Evolutionary conservation across 2,113 vertebrate genomes (phyloP).

Genomic region (Camelus dromedarius): DNA sequence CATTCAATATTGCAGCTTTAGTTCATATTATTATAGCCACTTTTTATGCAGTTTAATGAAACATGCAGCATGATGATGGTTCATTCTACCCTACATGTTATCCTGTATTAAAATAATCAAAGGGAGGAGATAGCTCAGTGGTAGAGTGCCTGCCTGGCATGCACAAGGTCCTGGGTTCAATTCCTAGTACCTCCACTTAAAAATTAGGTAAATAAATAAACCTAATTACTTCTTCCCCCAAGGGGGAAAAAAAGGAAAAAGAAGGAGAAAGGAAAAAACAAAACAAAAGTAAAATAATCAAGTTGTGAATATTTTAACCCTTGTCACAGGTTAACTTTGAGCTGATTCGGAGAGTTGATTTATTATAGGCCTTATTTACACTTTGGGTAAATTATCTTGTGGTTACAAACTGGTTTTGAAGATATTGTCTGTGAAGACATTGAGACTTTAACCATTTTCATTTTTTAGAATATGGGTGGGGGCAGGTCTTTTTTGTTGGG

Average conservation of each 20-base stretch:
- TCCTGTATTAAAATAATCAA: neutral
- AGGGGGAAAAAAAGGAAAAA: no score
- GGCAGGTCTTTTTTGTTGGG: neutral
- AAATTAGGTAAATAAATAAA: no score
- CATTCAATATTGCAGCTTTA: neutral
- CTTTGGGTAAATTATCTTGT: neutral
- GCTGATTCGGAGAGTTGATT: slow-evolving; percentile 19
- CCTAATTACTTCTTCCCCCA: no score
- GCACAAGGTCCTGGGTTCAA: no score
- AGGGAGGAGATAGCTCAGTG: no score
- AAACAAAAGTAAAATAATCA: neutral
- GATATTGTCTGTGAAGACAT: slow-evolving; percentile 8
- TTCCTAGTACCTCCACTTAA: no score
- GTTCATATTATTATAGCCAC: neutral
- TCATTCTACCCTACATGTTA: neutral
- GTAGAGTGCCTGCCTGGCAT: no score
- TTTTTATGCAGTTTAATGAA: neutral
- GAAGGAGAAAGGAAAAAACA: no score
- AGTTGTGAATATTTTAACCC: neutral
- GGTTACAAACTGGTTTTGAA: neutral
- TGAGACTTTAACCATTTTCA: neutral
- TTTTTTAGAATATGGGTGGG: neutral
- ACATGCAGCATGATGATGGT: neutral
- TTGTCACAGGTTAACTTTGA: slow-evolving; percentile 54
- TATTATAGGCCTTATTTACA: neutral